Base-by-base conservation (phyloP, 2,797 vertebrate species). In the Argentina silus region DNA sequence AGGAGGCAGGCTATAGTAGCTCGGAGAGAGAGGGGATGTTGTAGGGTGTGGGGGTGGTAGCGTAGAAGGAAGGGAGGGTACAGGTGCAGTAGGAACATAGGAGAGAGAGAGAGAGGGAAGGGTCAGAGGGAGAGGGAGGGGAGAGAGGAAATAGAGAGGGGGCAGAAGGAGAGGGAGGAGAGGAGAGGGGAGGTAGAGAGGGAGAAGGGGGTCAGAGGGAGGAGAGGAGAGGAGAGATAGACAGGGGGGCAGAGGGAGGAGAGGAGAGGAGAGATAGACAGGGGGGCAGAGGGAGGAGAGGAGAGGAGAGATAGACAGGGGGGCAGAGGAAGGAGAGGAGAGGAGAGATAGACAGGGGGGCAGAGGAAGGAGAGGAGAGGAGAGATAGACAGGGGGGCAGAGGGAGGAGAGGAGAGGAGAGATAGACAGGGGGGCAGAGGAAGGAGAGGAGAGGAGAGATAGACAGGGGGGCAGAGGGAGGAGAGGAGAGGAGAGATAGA, bases 231-330 rank as follows among this genome's bases (percentile, higher is more conserved):
- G 57, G 60, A 21, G 15, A 50, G 63, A 21, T 17, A 47, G 9
- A 44, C 14, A 21, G 10, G 3, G 43, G 68, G 50, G 12, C 12
- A 56, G 27, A 42, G 77, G 69, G 67, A 9, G 45, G 71, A 71
- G 81, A 79, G 12, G 71, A 71, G 81, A 79, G 12, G 36, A 45
- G 62, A 11, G 47, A 8, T 48, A 12, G 47, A 56, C 11, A 3
- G 23, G 27, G n/a, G 7, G 36, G 63, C 19, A 23, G 21, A 43
- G 53, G 10, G 86, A 90, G 91, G n/a, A n/a, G n/a, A n/a, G n/a
- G n/a, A n/a, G n/a, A n/a, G n/a, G n/a, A n/a, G n/a, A n/a, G n/a
- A n/a, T n/a, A n/a, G n/a, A n/a, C n/a, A n/a, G 23, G 27, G n/a
- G 7, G 36, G 63, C 19, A 23, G 21, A 43, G 53, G 10, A 86